These are phyloP conservation scores for Archivesica marissinica DNA, from an alignment of 1,140 invertebrate genomes.

Conservation along the genomic window DNA sequence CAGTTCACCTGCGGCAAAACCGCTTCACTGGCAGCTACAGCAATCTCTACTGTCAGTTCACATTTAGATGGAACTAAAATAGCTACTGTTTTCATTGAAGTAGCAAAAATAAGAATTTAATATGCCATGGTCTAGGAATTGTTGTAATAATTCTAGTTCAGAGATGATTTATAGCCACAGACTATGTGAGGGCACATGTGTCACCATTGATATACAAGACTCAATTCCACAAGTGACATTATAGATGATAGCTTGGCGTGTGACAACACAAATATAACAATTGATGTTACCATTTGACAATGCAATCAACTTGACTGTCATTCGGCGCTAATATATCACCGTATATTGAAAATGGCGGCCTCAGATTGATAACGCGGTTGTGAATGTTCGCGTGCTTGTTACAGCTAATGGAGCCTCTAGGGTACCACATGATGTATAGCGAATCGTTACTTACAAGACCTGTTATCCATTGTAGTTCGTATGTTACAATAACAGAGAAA, in stretches of 20 bases:
- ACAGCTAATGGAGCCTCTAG: constrained; percentile 9
- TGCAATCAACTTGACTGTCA: constrained; percentile 60
- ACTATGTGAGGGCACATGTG: constrained; percentile 26
- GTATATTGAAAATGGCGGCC: constrained; percentile 43
- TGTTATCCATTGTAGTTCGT: neutral
- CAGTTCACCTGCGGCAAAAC: too few species aligned
- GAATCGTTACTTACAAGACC: neutral
- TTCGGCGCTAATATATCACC: constrained; percentile 53
- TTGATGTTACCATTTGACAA: constrained; percentile 62
- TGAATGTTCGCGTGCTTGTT: constrained; percentile 5
- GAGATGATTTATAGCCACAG: constrained; percentile 44
- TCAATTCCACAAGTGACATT: constrained; percentile 57
- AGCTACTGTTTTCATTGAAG: too few species aligned
- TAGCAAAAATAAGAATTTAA: neutral
- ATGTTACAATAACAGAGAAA: neutral
- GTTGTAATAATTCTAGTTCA: constrained; percentile 1
- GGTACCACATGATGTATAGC: neutral
- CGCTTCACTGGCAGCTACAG: too few species aligned
- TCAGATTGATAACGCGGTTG: constrained; percentile 31
- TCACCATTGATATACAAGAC: constrained; percentile 53
- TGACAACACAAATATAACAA: constrained; percentile 58
- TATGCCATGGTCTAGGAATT: neutral
- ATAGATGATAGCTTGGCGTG: constrained; percentile 50
- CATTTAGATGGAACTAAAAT: too few species aligned
- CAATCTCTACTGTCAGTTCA: too few species aligned